Evolutionary conservation across 92 coral and sea anemone species (phyloP).

Genomic region (Isaurus tuberculatus): DNA sequence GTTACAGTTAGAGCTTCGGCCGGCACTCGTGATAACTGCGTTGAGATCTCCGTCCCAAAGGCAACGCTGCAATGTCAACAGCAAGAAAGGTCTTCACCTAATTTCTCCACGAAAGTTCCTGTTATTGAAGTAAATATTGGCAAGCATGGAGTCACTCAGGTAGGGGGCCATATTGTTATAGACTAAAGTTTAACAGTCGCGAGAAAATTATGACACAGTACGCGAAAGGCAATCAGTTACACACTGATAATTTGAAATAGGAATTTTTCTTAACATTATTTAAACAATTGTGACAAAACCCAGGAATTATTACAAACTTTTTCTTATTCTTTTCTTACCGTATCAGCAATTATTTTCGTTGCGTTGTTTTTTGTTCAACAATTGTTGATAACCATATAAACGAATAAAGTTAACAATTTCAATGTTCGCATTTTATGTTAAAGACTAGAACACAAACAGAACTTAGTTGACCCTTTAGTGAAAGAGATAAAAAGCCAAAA

Average conservation of each 20-base stretch:
- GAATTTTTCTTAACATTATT: not conserved
- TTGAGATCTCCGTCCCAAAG: slow-evolving; percentile 40
- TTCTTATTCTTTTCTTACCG: not conserved
- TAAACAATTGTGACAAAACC: not conserved
- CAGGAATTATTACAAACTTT: not conserved
- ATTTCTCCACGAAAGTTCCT: slow-evolving; percentile 24
- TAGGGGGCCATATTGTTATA: slow-evolving; percentile 24
- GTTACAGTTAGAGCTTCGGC: slow-evolving; percentile 46
- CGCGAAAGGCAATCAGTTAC: not conserved
- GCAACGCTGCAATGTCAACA: slow-evolving; percentile 23
- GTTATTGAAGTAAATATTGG: slow-evolving; percentile 49
- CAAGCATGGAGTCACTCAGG: slow-evolving; percentile 42
- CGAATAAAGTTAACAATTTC: not conserved
- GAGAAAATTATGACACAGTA: not conserved
- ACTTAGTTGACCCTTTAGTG: not conserved
- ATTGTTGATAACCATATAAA: not conserved
- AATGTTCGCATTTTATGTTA: not conserved
- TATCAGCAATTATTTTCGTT: not conserved
- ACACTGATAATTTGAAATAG: not conserved
- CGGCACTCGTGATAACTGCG: slow-evolving; percentile 49
- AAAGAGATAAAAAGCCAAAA: too few species aligned
- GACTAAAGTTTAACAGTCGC: not conserved
- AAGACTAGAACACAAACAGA: not conserved
- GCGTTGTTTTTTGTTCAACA: not conserved
- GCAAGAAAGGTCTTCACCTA: slow-evolving; percentile 6